Base-by-base conservation (phyloP, 2,797 vertebrate genomes). In the Typhlichthys subterraneus region DNA sequence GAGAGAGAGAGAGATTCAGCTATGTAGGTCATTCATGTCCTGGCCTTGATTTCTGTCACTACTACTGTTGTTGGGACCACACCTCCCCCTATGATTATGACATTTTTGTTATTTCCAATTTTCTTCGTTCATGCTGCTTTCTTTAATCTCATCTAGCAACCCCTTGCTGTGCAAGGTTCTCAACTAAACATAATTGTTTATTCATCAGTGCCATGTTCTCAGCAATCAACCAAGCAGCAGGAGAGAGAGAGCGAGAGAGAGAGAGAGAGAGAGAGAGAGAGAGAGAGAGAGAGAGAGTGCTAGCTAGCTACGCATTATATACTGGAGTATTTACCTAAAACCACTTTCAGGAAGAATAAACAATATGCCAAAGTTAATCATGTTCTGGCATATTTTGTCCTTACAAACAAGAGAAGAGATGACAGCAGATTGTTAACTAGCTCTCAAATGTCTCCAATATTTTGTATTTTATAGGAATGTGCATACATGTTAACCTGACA, bases 1-100 rank as follows among this genome's bases (percentile, higher is more conserved):
- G 15, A 33, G 42, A 29, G 14, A 45, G 42, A 60, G 14, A 9
- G 12, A 59, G 6, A 81, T 84, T 79, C 61, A 67, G 72, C 71
- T 75, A 80, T 82, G 61, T 77, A 62, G 85, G 79, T 83, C 83
- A 77, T 57, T 70, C 65, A 42, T 72, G 54, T 75, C 42, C 5
- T 12, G 60, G 73, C 55, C 31, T 50, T 57, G 57, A 31, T 76
- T 71, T 74, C 49, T 64, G 61, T 66, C 54, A 53, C 13, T 10
- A 8, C 19, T 11, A 23, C 14, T 68, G 51, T 60, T 31, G 50
- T 59, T 67, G 14, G 23, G 14, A 14, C 50, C 14, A 29, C 48
- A 5, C 38, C 60, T 77, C 15, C 38, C 46, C 1, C 8, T 4
- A n/a, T 1, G 1, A 46, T 46, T 45, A 13, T 31, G 57, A 19